Percentiles rank a stretch among this genome's conserved stretches.
Conservation (phyloP, 2,113 vertebrate genomes). For the Notarius quadriscutis region DNA sequence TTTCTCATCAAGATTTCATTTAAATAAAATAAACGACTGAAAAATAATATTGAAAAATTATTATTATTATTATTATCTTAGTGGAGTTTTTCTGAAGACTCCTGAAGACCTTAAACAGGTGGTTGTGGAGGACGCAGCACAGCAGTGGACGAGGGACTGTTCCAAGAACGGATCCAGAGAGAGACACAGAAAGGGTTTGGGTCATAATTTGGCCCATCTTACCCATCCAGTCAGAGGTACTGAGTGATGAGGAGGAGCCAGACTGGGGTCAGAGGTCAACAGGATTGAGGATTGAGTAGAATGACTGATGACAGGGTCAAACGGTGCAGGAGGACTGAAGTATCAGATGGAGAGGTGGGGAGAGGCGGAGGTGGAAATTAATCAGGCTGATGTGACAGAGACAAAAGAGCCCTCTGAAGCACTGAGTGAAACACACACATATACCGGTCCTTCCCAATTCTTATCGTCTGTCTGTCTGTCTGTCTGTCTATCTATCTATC, state of each 20-base stretch:
- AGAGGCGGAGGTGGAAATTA: constrained; percentile 40
- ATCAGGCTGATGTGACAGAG: constrained; percentile 54
- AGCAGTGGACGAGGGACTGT: not conserved
- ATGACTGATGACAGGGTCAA: constrained; percentile 52
- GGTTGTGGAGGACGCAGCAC: not conserved
- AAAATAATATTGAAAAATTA: not conserved
- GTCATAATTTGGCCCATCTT: constrained; percentile 18
- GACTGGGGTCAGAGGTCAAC: constrained; percentile 45
- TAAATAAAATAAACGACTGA: not conserved
- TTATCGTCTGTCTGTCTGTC: not conserved
- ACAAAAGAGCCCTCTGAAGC: constrained; percentile 41
- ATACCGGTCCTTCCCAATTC: not conserved
- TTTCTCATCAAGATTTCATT: not conserved
- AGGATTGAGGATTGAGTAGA: constrained; percentile 29
- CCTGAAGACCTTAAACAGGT: constrained; percentile 11
- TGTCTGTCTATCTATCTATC: not conserved
- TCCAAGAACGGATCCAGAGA: not conserved
- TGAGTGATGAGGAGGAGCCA: constrained; percentile 46
- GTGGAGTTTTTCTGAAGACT: not conserved
- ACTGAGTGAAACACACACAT: constrained; percentile 20
- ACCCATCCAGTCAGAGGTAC: constrained; percentile 21
- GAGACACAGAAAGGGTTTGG: constrained; percentile 22
- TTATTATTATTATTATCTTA: too few species aligned
- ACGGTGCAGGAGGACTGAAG: constrained; percentile 37
- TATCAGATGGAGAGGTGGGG: constrained; percentile 12